Percentiles rank a stretch among this genome's conserved stretches.
Conservation (phyloP, 1,140 invertebrate genomes). For the Cataglyphis hispanica region DNA sequence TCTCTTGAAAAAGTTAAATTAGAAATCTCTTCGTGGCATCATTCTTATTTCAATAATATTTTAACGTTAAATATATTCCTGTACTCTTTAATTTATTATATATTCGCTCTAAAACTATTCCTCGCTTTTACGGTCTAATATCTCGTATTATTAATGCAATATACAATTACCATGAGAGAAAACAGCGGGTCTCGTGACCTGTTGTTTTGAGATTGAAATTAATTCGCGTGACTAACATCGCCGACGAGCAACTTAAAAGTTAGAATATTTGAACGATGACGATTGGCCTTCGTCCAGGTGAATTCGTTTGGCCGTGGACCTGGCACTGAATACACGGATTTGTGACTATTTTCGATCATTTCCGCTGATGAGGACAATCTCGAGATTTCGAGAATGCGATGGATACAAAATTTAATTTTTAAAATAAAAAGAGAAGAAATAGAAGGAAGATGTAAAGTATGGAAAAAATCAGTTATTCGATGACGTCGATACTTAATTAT, state of each 20-base stretch:
- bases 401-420: not conserved
- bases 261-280: conserved; percentile 35
- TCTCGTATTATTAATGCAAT: not conserved
- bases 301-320: conserved; percentile 74
- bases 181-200: conserved; percentile 24
- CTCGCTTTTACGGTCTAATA: not conserved
- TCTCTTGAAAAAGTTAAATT: conserved; percentile 3
- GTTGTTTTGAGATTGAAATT: conserved; percentile 37
- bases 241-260: conserved; percentile 21
- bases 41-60: not conserved
- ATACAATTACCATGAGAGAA: not conserved
- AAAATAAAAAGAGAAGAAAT: conserved; percentile 1
- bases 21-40: not conserved
- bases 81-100: not conserved
- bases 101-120: not conserved
- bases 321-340: conserved; percentile 70
- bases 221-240: conserved; percentile 42
- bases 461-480: not conserved
- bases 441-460: not conserved
- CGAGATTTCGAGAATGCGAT: not conserved
- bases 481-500: not conserved
- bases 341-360: conserved; percentile 70
- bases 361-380: not conserved
- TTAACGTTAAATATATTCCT: not conserved
- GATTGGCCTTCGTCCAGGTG: conserved; percentile 71